Percentiles rank a stretch among this genome's conserved stretches.
phyloP scores from a whole-genome alignment of 2,797 vertebrate genomes.

The Naso thynnoides region DNA sequence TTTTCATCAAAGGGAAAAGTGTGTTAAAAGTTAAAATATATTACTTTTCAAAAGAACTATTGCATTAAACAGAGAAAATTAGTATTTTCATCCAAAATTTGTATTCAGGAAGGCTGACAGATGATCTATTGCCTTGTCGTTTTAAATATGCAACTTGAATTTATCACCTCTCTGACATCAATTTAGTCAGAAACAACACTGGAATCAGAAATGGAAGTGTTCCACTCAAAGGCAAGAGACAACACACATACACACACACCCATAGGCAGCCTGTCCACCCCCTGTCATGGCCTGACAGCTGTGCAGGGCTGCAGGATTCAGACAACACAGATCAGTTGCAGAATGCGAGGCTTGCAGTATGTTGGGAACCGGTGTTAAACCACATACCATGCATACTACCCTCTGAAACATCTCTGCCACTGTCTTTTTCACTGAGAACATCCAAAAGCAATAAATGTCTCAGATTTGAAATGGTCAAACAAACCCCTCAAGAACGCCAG shows the following conservation, averaged over 20 bases:
- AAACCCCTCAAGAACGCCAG: slow-evolving; percentile 8
- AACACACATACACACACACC: slow-evolving; percentile 52
- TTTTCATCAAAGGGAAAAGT: slow-evolving; percentile 15
- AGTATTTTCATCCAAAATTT: slow-evolving; percentile 39
- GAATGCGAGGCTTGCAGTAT: slow-evolving; percentile 83
- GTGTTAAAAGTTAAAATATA: slow-evolving; percentile 43
- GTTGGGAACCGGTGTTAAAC: slow-evolving; percentile 80
- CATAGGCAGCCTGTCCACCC: slow-evolving; percentile 56
- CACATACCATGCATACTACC: slow-evolving; percentile 80
- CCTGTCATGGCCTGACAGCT: slow-evolving; percentile 81
- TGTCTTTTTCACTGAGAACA: slow-evolving; percentile 58
- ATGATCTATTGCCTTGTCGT: slow-evolving; percentile 64
- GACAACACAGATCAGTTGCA: slow-evolving; percentile 84
- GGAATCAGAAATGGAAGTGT: slow-evolving; percentile 67
- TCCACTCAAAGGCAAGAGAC: slow-evolving; percentile 47
- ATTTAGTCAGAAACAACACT: slow-evolving; percentile 47
- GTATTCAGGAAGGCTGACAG: slow-evolving; percentile 47
- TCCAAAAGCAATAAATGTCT: slow-evolving; percentile 57
- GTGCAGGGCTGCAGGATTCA: slow-evolving; percentile 80
- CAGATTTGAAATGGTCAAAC: slow-evolving; percentile 32
- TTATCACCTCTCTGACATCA: slow-evolving; percentile 47
- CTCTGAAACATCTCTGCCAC: slow-evolving; percentile 67
- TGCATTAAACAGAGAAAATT: slow-evolving; percentile 44
- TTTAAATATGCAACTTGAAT: slow-evolving; percentile 46
- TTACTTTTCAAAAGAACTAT: slow-evolving; percentile 29